phyloP scores from a whole-genome alignment of 2,113 vertebrate species.

The Jacana jacana region DNA sequence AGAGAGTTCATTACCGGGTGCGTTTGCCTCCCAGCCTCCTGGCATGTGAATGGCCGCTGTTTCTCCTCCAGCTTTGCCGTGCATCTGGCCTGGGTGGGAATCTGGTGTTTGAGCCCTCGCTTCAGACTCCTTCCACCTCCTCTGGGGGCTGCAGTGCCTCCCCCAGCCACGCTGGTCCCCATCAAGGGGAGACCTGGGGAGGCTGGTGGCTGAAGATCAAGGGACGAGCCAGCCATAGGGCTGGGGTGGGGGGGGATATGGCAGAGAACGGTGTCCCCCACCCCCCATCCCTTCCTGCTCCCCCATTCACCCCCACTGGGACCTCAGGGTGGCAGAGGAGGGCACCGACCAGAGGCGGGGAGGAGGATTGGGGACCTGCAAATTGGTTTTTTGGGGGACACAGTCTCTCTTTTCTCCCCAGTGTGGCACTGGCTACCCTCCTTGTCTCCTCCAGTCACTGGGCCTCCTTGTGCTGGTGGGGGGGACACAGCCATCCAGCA shows the following conservation, averaged over 20 bases:
- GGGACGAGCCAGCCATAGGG: background rate
- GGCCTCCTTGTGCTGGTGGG: too few species aligned
- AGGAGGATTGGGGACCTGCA: background rate
- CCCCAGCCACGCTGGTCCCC: fast-evolving
- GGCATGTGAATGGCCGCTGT: fast-evolving
- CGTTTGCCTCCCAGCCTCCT: background rate
- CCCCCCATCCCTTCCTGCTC: too few species aligned
- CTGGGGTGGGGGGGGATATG: too few species aligned
- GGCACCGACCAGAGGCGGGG: fast-evolving
- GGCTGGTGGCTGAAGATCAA: background rate
- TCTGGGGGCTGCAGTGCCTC: background rate
- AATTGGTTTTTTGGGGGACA: too few species aligned
- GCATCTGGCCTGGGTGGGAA: background rate
- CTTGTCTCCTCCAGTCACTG: too few species aligned
- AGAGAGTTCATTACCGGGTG: background rate
- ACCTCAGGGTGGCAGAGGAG: background rate
- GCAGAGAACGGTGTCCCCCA: too few species aligned
- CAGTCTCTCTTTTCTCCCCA: background rate
- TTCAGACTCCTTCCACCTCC: fast-evolving
- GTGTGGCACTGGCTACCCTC: fast-evolving
- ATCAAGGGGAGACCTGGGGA: fast-evolving
- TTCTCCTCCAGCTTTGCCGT: background rate
- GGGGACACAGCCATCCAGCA: too few species aligned
- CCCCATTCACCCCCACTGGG: fast-evolving
- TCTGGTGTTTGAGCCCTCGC: background rate